Evolutionary conservation across 2,888 invertebrate genomes (phyloP).

Genomic region (Agrotis puta): DNA sequence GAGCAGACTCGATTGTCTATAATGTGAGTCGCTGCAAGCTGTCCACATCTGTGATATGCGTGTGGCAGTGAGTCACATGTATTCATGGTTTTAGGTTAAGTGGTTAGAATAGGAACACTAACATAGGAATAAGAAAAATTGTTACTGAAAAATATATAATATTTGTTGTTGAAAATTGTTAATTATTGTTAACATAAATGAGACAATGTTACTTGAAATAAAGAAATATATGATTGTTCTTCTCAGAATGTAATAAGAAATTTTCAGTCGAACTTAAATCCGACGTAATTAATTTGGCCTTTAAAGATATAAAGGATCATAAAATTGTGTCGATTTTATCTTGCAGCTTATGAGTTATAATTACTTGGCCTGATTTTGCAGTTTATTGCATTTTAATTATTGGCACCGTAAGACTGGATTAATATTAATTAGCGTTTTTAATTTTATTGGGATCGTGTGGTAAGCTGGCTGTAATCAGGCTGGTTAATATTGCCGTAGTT

Average conservation of each 20-base stretch:
- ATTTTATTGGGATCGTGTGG: conserved; percentile 16
- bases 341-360: conserved; percentile 41
- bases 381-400: conserved; percentile 35
- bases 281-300: conserved; percentile 46
- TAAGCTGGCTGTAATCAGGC: neutral
- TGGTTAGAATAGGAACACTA: no score
- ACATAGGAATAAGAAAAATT: no score
- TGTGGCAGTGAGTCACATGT: no score
- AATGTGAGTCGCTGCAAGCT: no score
- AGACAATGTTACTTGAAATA: no score
- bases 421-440: conserved; percentile 19
- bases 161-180: no score
- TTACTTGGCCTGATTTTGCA: conserved; percentile 21
- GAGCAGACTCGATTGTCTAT: no score
- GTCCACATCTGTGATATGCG: no score
- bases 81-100: no score
- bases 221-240: no score
- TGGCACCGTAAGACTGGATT: conserved; percentile 15
- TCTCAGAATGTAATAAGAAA: conserved; percentile 23
- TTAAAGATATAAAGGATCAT: conserved; percentile 27
- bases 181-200: no score
- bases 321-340: conserved; percentile 35
- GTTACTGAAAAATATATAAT: no score
- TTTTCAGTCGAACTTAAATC: conserved; percentile 21
- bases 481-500: neutral